Base-by-base conservation (phyloP, 2,888 invertebrate genomes). In the Apamea monoglypha region DNA sequence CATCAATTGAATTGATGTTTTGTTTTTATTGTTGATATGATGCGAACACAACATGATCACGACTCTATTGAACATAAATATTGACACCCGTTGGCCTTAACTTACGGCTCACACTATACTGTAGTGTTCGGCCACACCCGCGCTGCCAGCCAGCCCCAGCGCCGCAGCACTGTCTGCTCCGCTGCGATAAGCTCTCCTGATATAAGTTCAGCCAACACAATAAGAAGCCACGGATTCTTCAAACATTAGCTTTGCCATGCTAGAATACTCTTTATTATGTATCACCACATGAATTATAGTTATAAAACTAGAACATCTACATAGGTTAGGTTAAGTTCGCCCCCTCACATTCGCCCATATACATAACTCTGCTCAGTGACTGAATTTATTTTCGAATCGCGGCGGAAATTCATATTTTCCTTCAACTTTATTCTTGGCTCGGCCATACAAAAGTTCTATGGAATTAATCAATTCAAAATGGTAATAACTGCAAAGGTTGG, bases 381-480 rank as follows among this genome's bases (percentile, higher is more conserved):
- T 83, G 81, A 78, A 86, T 78, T 0, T 40, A 40, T 40, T 40
- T 40, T 40, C 4, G 7, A 40, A 7, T 40, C 77, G 81, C 78
- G 36, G 63, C 32, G 73, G 70, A 86, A 83, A 87, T 87, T 79
- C 87, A 86, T 85, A 79, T 86, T 85, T 86, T 83, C 71, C 83
- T 83, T 84, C n/a, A 73, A 86, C 75, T 83, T 83, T 75, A 56
- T 83, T 87, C 74, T 80, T 84, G 87, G 79, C 79, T 76, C 74
- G 44, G 67, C 47, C 72, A 64, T 78, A 78, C 84, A 61, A 80
- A 87, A 88, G 56, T 80, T 84, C 67, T n/a, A 77, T 67, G 64
- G 40, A 78, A 88, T 88, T 82, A 87, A 88, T 87, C 84, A 87
- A 87, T 88, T 82, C 78, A 74, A 75, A 80, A 80, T 82, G 70